Conservation (phyloP, 2,113 vertebrate genomes). For the Dicentrarchus labrax region DNA sequence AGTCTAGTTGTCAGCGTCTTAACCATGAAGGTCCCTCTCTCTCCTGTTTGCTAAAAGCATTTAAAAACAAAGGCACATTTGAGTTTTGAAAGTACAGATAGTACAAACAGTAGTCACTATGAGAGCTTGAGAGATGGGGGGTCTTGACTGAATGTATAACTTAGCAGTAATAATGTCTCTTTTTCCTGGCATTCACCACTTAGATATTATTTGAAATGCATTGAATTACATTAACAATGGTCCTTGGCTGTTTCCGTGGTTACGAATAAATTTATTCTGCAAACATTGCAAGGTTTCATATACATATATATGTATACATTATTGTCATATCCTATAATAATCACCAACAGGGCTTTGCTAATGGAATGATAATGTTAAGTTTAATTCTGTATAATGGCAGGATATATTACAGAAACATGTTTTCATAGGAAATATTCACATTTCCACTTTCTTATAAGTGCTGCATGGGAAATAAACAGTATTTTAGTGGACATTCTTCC, state of each 20-base stretch:
- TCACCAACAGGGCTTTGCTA: not conserved
- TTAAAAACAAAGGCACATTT: not conserved
- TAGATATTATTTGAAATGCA: constrained; percentile 4
- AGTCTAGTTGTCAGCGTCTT: not conserved
- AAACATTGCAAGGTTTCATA: not conserved
- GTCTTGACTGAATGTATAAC: not conserved
- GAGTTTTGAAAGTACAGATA: not conserved
- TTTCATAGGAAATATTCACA: not conserved
- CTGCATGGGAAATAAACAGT: constrained; percentile 8
- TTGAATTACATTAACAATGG: not conserved
- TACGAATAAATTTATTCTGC: constrained; percentile 24
- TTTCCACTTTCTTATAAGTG: not conserved
- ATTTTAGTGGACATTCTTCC: constrained; percentile 13
- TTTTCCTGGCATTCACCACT: not conserved
- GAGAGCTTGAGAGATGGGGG: constrained; percentile 1
- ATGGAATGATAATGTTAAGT: not conserved
- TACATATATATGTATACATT: not conserved
- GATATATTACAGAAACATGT: not conserved
- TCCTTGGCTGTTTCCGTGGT: constrained; percentile 45
- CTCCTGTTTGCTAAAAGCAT: constrained; percentile 14
- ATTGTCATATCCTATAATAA: not conserved
- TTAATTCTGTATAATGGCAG: not conserved
- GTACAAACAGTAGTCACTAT: not conserved
- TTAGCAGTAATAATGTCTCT: not conserved
- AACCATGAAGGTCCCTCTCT: constrained; percentile 35